These are phyloP conservation scores for Mus minutoides DNA, from an alignment of 2,797 vertebrate species.

Conservation along the genomic window DNA sequence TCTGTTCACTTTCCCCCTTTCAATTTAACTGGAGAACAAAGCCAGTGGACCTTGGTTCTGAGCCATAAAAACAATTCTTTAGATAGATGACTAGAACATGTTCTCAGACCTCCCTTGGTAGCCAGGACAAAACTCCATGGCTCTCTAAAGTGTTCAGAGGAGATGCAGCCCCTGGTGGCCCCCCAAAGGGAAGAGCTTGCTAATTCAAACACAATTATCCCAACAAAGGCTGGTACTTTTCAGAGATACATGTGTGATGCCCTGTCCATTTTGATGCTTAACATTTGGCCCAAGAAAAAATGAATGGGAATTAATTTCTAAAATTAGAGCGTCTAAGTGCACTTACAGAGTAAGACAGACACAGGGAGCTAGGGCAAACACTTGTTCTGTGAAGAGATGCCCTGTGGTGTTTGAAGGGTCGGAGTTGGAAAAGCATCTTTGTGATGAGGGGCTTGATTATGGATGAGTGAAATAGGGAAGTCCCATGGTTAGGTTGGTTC, in stretches of 20 bases:
- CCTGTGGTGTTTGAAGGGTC: too few relatives aligned
- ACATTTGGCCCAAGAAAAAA: conserved; percentile 10
- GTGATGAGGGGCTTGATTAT: not conserved
- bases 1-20: not conserved
- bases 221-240: not conserved
- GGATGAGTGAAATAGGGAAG: accelerated
- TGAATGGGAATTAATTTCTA: conserved; percentile 9
- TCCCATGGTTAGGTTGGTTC: accelerated
- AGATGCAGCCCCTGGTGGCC: accelerated
- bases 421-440: not conserved
- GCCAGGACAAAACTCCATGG: too few relatives aligned
- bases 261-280: not conserved
- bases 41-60: not conserved
- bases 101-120: not conserved
- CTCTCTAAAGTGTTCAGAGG: not conserved
- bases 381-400: not conserved
- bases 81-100: not conserved
- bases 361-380: not conserved
- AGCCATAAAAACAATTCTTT: not conserved
- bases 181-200: not conserved
- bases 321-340: not conserved
- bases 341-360: not conserved
- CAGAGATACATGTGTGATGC: not conserved
- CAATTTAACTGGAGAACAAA: not conserved
- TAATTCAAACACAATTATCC: not conserved